Evolutionary conservation across 2,888 invertebrate species (phyloP), one percentile per base, ranked within the genome.

Genomic region (Heliconius ethilla): DNA sequence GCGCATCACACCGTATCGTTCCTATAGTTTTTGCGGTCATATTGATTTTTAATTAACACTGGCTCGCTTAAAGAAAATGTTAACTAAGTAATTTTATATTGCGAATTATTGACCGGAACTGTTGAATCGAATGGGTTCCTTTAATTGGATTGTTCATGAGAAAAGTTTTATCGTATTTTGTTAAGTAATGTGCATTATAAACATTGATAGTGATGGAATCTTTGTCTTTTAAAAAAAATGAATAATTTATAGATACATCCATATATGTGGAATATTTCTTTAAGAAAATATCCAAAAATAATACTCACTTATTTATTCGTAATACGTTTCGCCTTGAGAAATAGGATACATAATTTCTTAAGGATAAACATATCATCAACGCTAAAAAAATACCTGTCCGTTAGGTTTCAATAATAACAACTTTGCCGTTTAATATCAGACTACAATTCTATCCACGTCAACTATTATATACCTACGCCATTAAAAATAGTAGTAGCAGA

Each of bases 21-120:
- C 27, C 63, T 63, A 72, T 75, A 82, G 79, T 82, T 83, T 83
- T 83, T 82, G 82, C 81, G 81, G 81, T 81, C 82, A 81, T 91
- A 92, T 92, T 91, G 91, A 90, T 90, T 91, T 90, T 89, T 90
- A 92, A 91, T 92, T 91, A 91, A 87, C 87, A 85, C 85, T 84
- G 87, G 76, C 81, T 80, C 22, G 79, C 78, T 80, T 79, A 55
- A 75, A 79, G 74, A 77, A 63, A 65, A 75, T 63, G 70, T 66
- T 62, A 45, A 73, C 69, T 65, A 55, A 74, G 80, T 75, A 77
- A 75, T 76, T 75, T 29, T 81, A 80, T 78, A 80, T 80, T 83
- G 79, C 79, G 76, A 82, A 80, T 82, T 80, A 83, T 80, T 81
- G 69, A 75, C 78, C 80, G 79, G 81, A 83, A 80, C 80, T 78